Evolutionary conservation across 2,113 vertebrate species (phyloP).

Genomic region (Ploceus nigricollis): DNA sequence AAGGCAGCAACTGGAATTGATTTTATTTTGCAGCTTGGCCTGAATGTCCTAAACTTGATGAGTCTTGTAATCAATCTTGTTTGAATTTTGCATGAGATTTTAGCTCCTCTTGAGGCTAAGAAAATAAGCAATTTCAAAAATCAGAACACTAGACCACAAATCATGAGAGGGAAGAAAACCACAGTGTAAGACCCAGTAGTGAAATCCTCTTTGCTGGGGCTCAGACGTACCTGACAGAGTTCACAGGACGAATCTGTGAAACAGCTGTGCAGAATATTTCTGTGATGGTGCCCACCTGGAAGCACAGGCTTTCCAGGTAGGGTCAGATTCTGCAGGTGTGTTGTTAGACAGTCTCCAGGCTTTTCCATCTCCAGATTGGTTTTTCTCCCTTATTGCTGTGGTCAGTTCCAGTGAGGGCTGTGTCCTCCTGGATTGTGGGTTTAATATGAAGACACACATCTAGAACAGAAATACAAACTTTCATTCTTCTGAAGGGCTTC

Average conservation of each 20-base stretch:
- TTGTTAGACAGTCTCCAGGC: neutral
- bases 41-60: neutral
- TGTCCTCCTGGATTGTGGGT: neutral
- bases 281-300: neutral
- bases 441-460: neutral
- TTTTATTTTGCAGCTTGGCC: conserved; percentile 33
- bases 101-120: neutral
- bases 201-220: neutral
- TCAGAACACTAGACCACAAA: neutral
- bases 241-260: neutral
- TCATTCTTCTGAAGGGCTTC: neutral
- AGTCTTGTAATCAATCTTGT: conserved; percentile 21
- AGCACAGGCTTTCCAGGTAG: neutral
- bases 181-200: neutral
- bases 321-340: neutral
- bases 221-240: neutral
- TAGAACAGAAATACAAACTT: neutral
- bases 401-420: neutral
- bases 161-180: neutral
- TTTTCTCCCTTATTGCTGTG: neutral
- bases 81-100: conserved; percentile 16
- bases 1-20: conserved; percentile 29
- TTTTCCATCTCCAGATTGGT: neutral
- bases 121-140: neutral
- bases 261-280: neutral